Conservation (phyloP, 2,113 vertebrate genomes). For the Rhea pennata region DNA sequence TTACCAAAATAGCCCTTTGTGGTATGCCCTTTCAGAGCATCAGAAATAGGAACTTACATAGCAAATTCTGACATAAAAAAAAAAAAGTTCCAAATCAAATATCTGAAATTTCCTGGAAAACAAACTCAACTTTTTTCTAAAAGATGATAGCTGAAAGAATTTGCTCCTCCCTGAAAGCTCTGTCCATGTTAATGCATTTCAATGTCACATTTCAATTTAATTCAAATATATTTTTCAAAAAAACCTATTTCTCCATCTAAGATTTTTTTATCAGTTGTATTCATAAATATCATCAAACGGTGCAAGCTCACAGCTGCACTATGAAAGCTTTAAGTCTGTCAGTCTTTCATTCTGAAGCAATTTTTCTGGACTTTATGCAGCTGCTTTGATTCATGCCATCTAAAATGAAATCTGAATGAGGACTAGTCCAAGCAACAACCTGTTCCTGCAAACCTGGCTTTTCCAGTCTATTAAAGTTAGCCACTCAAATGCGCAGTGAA, state of each 20-base stretch:
- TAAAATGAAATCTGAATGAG: not conserved
- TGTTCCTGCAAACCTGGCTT: not conserved
- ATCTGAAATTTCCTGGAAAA: not conserved
- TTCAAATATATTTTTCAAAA: not conserved
- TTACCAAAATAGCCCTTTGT: not conserved
- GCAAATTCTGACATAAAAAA: not conserved
- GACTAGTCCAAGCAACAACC: not conserved
- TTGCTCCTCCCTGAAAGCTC: not conserved
- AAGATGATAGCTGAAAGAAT: not conserved
- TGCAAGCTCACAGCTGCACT: not conserved
- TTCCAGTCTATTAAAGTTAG: not conserved
- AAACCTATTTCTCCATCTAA: not conserved
- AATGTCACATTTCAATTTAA: not conserved
- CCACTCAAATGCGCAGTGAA: not conserved
- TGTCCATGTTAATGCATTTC: not conserved
- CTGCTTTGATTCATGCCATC: not conserved
- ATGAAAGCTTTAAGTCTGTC: not conserved
- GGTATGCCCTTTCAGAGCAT: not conserved
- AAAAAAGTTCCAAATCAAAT: not conserved
- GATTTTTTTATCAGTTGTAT: not conserved
- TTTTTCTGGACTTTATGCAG: not conserved
- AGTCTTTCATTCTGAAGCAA: not conserved
- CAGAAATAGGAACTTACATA: not conserved
- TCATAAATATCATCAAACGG: not conserved
- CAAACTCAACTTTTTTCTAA: not conserved